These are phyloP conservation scores for Nannobrachium achirus DNA, from an alignment of 2,113 vertebrate genomes.

Conservation along the genomic window DNA sequence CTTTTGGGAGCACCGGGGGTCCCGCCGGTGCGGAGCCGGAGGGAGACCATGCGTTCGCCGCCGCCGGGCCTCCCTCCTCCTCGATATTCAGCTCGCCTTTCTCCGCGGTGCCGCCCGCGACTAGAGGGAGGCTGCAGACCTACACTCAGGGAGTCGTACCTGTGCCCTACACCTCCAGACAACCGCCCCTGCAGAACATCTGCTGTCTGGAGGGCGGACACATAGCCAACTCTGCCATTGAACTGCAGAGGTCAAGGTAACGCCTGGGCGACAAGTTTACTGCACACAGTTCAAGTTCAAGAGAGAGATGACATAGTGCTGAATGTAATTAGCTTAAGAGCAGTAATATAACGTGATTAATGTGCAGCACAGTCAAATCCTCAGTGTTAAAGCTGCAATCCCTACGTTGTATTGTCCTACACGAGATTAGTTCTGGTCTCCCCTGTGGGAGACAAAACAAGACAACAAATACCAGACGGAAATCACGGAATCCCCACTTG, in stretches of 20 bases:
- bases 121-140: slow-evolving; percentile 90
- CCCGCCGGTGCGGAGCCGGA: slow-evolving; percentile 68
- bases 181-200: slow-evolving; percentile 78
- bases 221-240: slow-evolving; percentile 82
- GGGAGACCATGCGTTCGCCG: slow-evolving; percentile 81
- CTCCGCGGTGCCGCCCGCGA: slow-evolving; percentile 70
- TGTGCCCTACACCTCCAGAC: slow-evolving; percentile 80
- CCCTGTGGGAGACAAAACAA: too few species aligned
- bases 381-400: neutral
- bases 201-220: slow-evolving; percentile 80
- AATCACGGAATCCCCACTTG: too few species aligned
- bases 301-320: neutral
- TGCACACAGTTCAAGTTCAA: neutral
- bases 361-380: neutral
- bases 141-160: slow-evolving; percentile 93
- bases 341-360: neutral
- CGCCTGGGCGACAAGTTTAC: too few species aligned
- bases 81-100: slow-evolving; percentile 75
- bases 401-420: too few species aligned
- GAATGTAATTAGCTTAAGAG: neutral
- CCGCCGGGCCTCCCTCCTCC: slow-evolving; percentile 18
- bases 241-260: slow-evolving; percentile 93
- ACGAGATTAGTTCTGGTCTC: too few species aligned
- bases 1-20: slow-evolving; percentile 53
- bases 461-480: too few species aligned